Conservation (phyloP, 92 coral and sea anemone genomes). For the Zoanthus sansibaricus region DNA sequence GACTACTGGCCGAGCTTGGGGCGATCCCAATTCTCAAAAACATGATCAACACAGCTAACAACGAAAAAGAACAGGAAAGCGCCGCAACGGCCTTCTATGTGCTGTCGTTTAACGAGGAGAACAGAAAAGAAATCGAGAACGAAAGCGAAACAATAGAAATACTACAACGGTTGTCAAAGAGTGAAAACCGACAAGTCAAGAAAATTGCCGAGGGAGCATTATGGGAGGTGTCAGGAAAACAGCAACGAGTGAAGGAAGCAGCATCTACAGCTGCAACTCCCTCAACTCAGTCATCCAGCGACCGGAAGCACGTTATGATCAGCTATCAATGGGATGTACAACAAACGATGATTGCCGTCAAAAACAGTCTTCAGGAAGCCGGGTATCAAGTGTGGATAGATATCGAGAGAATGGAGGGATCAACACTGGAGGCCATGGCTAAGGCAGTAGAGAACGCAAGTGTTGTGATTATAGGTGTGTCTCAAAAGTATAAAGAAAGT, state of each 20-base stretch:
- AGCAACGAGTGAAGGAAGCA: constrained; percentile 42
- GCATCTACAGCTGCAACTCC: neutral
- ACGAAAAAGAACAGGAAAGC: constrained; percentile 55
- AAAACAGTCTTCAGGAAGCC: constrained; percentile 65
- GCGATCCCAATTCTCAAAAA: constrained; percentile 69
- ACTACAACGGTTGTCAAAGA: constrained; percentile 53
- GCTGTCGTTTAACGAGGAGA: constrained; percentile 79
- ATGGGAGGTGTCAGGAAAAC: constrained; percentile 81
- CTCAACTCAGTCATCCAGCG: neutral
- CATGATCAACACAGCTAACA: constrained; percentile 66
- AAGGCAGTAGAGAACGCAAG: constrained; percentile 77
- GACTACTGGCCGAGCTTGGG: constrained; percentile 67
- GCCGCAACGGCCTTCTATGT: constrained; percentile 69
- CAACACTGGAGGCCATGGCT: constrained; percentile 87
- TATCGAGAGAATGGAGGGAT: constrained; percentile 84
- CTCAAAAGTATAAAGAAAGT: constrained; percentile 86
- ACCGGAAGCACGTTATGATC: constrained; percentile 75
- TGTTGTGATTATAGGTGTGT: constrained; percentile 80
- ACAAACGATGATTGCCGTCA: constrained; percentile 65
- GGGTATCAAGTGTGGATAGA: constrained; percentile 90
- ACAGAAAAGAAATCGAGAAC: constrained; percentile 52
- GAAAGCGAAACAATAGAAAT: constrained; percentile 41
- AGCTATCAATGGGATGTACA: constrained; percentile 91
- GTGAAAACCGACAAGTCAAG: constrained; percentile 48
- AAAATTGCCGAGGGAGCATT: constrained; percentile 74